phyloP scores from a whole-genome alignment of 2,888 invertebrate species.

The Cepaea hortensis region DNA sequence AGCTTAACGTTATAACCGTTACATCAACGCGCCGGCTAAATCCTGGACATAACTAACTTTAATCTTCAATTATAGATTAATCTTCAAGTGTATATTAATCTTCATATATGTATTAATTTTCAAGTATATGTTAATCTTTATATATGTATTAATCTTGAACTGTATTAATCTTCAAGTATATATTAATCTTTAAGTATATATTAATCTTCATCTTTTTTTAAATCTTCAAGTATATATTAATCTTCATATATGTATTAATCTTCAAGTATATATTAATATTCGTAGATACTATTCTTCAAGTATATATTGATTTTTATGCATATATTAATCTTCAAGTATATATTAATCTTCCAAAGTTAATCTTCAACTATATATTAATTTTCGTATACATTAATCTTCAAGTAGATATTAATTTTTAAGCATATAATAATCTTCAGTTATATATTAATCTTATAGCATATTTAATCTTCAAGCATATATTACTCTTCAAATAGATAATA shows the following conservation, averaged over 20 bases:
- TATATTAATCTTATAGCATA: not conserved
- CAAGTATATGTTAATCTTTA: not conserved
- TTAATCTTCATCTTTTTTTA: not conserved
- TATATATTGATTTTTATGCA: not conserved
- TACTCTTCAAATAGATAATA: not conserved
- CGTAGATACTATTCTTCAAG: not conserved
- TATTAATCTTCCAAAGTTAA: not conserved
- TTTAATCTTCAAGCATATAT: no score
- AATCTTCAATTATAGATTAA: not conserved
- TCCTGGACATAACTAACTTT: no score
- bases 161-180: not conserved
- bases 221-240: not conserved
- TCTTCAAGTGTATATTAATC: not conserved
- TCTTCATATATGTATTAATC: not conserved
- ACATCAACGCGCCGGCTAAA: no score
- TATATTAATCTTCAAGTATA: not conserved
- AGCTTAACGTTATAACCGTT: no score
- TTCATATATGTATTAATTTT: not conserved
- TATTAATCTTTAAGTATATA: conserved; percentile 3
- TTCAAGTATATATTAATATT: not conserved
- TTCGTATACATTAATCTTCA: not conserved
- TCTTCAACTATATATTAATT: not conserved
- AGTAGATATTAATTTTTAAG: not conserved
- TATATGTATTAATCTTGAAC: not conserved
- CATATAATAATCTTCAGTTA: not conserved